Percentiles rank a stretch among this genome's conserved stretches.
Conservation (phyloP, 2,888 invertebrate genomes). For the Cecidostiba fungosa region DNA sequence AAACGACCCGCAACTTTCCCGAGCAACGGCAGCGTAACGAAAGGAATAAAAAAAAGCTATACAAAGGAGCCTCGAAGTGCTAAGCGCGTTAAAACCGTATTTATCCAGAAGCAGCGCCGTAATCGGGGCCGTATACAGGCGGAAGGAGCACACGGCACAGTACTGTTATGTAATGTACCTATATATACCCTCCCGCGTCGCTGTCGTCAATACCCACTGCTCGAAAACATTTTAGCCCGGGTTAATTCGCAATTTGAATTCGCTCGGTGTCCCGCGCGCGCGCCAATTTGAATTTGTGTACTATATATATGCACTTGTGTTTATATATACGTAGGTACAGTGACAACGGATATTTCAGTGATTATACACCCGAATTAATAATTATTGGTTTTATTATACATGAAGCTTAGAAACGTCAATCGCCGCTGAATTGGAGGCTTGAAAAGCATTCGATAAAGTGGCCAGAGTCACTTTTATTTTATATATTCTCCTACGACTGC, state of each 20-base stretch:
- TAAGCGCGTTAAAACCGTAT: conserved; percentile 41
- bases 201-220: background rate
- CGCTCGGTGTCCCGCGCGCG: conserved; percentile 14
- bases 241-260: conserved; percentile 60
- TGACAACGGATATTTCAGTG: conserved; percentile 38
- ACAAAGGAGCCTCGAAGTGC: background rate
- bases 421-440: background rate
- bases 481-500: background rate
- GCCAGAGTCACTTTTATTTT: background rate
- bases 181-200: conserved; percentile 22
- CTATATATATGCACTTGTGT: background rate
- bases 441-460: background rate
- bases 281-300: background rate
- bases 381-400: conserved; percentile 39
- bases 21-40: background rate
- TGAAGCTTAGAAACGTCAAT: conserved; percentile 25
- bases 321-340: background rate
- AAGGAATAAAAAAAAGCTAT: background rate
- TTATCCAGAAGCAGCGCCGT: conserved; percentile 12
- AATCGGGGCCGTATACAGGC: conserved; percentile 23
- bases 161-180: conserved; percentile 32
- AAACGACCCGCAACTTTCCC: conserved; percentile 22
- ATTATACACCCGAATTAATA: conserved; percentile 31
- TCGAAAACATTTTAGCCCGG: conserved; percentile 50
- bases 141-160: conserved; percentile 23